These are phyloP conservation scores for Microchrysa polita DNA, from an alignment of 2,888 invertebrate genomes.

Conservation along the genomic window DNA sequence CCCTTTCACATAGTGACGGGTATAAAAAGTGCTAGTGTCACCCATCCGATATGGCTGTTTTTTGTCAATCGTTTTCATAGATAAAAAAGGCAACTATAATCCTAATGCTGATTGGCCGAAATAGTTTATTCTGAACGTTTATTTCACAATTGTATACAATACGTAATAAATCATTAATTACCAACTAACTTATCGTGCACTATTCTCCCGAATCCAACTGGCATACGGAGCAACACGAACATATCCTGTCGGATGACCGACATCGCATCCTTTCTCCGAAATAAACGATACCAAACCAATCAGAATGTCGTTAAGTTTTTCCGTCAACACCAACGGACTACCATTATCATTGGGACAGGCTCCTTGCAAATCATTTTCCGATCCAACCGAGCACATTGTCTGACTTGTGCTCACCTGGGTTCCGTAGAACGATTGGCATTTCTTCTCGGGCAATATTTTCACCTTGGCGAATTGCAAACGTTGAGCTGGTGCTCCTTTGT, in stretches of 20 bases:
- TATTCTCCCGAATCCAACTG: conserved; percentile 27
- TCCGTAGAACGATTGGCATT: conserved; percentile 36
- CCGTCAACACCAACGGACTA: conserved; percentile 21
- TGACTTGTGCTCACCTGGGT: background rate
- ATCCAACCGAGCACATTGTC: conserved; percentile 35
- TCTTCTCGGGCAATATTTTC: conserved; percentile 25
- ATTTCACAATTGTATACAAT: too few relatives aligned
- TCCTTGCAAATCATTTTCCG: conserved; percentile 26
- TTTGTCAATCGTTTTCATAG: too few relatives aligned
- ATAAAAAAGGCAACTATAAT: conserved; percentile 7
- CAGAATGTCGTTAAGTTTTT: conserved; percentile 5
- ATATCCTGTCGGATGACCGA: conserved; percentile 32
- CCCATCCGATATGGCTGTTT: too few relatives aligned
- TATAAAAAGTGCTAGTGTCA: too few relatives aligned
- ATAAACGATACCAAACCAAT: conserved; percentile 40
- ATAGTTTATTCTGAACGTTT: too few relatives aligned
- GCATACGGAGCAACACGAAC: conserved; percentile 31
- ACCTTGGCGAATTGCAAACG: conserved; percentile 32
- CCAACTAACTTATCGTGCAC: background rate
- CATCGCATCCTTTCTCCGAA: conserved; percentile 20
- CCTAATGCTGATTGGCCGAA: too few relatives aligned
- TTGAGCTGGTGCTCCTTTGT: background rate
- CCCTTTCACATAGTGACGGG: too few relatives aligned
- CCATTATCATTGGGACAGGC: conserved; percentile 40
- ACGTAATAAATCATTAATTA: too few relatives aligned